Conservation (phyloP, 2,113 vertebrate genomes). For the Oryzias woworae region DNA sequence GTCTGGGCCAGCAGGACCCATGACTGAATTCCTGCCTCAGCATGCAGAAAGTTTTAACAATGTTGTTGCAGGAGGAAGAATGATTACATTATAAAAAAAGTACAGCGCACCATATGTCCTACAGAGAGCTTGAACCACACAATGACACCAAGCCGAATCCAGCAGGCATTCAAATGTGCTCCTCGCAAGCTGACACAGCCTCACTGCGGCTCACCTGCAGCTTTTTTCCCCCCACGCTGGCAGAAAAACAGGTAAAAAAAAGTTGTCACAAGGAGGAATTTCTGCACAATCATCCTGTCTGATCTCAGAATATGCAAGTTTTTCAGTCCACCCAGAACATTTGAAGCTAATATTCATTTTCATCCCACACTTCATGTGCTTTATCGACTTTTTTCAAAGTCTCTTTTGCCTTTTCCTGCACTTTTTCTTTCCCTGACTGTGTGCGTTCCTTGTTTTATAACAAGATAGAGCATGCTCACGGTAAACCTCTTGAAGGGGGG, state of each 20-base stretch:
- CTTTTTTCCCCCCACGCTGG: slow-evolving; percentile 2
- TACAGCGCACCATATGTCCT: slow-evolving; percentile 59
- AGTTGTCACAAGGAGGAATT: slow-evolving; percentile 11
- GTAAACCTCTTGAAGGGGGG: slow-evolving; percentile 74
- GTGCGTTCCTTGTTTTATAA: slow-evolving; percentile 71
- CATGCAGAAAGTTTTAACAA: slow-evolving; percentile 64
- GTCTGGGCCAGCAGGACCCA: slow-evolving; percentile 60
- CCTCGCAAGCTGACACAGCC: slow-evolving; percentile 29
- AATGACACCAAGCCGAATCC: slow-evolving; percentile 21
- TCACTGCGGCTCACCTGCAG: slow-evolving; percentile 29
- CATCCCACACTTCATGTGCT: no score
- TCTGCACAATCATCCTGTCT: slow-evolving; percentile 8
- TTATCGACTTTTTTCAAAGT: no score
- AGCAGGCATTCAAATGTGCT: slow-evolving; percentile 25
- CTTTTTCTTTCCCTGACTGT: slow-evolving; percentile 50
- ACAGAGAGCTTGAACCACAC: slow-evolving; percentile 45
- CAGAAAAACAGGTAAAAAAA: slow-evolving; percentile 1
- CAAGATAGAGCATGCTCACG: slow-evolving; percentile 83
- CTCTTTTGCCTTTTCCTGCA: slow-evolving; percentile 17
- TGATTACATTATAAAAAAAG: slow-evolving; percentile 67
- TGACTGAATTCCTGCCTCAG: slow-evolving; percentile 68
- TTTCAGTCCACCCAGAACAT: background rate
- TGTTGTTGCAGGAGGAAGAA: slow-evolving; percentile 66
- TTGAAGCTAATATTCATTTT: background rate
- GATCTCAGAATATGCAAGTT: slow-evolving; percentile 8